phyloP scores from a whole-genome alignment of 1,140 invertebrate species.

The Apolygus lucorum region DNA sequence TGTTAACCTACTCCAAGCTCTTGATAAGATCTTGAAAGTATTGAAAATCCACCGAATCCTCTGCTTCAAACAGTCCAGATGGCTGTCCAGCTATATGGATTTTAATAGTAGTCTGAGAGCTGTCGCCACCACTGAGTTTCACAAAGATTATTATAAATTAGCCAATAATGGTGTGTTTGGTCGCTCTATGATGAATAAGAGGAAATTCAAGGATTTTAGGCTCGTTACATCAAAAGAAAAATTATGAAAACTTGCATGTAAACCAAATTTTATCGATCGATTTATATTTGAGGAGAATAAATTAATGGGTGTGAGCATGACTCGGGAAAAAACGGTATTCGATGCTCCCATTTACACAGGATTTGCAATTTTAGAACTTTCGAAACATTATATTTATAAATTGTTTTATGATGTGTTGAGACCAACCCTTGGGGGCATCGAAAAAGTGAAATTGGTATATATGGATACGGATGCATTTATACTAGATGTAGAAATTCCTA shows the following conservation, averaged over 20 bases:
- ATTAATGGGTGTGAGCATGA: neutral
- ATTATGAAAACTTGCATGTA: neutral
- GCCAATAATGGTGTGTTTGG: neutral
- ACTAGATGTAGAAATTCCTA: neutral
- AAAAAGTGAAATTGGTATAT: neutral
- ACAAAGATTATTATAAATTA: neutral
- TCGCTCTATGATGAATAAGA: conserved; percentile 19
- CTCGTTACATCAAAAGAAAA: neutral
- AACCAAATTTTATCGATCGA: neutral
- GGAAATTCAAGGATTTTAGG: neutral
- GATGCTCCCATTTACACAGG: neutral
- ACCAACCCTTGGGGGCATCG: neutral
- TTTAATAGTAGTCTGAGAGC: neutral
- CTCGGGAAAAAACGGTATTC: neutral
- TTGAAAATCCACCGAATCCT: neutral
- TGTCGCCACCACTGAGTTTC: neutral
- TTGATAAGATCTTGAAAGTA: neutral
- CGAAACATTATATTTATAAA: neutral
- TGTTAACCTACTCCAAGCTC: neutral
- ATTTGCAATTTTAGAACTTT: neutral
- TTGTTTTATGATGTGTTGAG: neutral
- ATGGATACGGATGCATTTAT: neutral
- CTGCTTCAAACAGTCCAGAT: neutral
- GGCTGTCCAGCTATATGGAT: neutral
- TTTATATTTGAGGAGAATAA: neutral